phyloP scores from a whole-genome alignment of 2,888 invertebrate species.

The Blomia tropicalis region DNA sequence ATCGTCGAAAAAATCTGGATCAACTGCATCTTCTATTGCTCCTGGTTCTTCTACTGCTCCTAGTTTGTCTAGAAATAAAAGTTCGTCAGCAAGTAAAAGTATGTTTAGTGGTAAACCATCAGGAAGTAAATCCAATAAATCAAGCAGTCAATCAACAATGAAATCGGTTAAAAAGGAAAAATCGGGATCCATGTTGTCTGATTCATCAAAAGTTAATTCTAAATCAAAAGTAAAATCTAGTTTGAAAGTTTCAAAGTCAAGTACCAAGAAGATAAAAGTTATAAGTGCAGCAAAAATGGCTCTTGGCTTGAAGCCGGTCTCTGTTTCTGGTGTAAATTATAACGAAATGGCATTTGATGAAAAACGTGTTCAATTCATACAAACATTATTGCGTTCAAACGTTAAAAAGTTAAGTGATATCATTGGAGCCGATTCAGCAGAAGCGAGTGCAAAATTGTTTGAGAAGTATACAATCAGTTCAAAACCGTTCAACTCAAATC shows the following conservation, averaged over 20 bases:
- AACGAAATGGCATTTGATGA: neutral
- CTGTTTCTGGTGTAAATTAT: neutral
- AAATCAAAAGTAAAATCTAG: neutral
- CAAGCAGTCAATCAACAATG: neutral
- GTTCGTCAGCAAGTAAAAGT: neutral
- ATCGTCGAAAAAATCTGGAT: too few relatives aligned
- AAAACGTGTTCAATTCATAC: neutral
- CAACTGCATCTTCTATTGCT: neutral
- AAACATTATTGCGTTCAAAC: neutral
- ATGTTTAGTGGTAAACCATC: too few relatives aligned
- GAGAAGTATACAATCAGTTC: neutral
- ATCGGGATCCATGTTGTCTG: too few relatives aligned
- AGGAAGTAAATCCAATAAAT: neutral
- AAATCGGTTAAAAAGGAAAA: too few relatives aligned
- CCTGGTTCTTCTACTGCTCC: neutral
- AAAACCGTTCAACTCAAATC: neutral
- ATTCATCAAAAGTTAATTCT: too few relatives aligned
- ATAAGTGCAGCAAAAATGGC: neutral
- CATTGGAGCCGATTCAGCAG: neutral
- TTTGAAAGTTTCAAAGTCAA: neutral
- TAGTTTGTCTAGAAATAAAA: neutral
- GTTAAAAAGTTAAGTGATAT: neutral
- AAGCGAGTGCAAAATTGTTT: neutral
- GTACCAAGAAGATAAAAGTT: neutral
- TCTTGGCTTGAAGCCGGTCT: neutral